Base-by-base conservation (phyloP, 2,797 vertebrate species). In the Neostethus bicornis region DNA sequence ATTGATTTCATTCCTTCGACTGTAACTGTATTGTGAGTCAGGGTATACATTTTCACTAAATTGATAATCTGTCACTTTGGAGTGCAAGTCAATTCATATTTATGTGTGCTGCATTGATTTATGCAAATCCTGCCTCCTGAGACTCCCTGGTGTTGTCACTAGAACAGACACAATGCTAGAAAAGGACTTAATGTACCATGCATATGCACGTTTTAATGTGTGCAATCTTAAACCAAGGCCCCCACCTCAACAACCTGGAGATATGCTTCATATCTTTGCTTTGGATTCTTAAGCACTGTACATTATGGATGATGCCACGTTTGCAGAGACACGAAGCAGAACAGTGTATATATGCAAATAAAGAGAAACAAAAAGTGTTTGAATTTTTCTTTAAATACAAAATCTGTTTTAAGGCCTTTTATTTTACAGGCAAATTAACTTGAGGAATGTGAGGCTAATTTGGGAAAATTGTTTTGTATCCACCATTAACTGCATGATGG, bases 111-210 rank as follows among this genome's bases (percentile, higher is more conserved):
- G 14, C 43, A 23, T 14, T 53, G 41, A 48, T 61, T 53, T 57
- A 65, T 74, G 59, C 54, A 75, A 61, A 75, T 77, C 13, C 16
- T 61, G n/a, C 21, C 46, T 41, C 38, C 4, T n/a, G 28, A 11
- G 55, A 7, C 7, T 21, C 71, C 19, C 13, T 21, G 3, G 0
- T 37, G 32, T 17, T 62, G 51, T 61, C 43, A 51, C 31, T 63
- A 7, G 35, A 26, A 59, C 13, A 52, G 51, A 56, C 23, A 43
- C 20, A 37, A 20, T 19, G 20, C n/a, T 6, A 7, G 32, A 75
- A 61, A 35, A 41, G 2, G 29, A 43, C 51, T 44, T 17, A 42
- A 56, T 26, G 50, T 44, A 17, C 25, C 29, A 38, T 41, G 23
- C 37, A 21, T 45, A 44, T 43, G 34, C 9, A 16, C 37, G 49